Base-by-base conservation (phyloP, 2,888 invertebrate species). In the Invenusta paracnida region DNA sequence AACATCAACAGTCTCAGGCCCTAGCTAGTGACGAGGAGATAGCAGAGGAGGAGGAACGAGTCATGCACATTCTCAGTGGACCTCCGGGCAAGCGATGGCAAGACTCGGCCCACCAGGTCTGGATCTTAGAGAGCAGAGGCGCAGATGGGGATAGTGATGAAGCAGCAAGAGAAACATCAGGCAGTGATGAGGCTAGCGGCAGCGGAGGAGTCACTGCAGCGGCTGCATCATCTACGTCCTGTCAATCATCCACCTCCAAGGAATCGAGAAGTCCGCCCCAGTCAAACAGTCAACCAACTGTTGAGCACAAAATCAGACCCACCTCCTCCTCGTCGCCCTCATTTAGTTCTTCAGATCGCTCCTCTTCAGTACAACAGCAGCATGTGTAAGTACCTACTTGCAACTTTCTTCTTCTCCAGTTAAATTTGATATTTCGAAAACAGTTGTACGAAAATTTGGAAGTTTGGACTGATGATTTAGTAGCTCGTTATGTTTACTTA, bases 31-130 rank as follows among this genome's bases (percentile, higher is more conserved):
- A 73, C 73, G 73, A 73, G 17, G 73, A 73, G 27, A 73, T 23
- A 5, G 73, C 73, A 73, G 73, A 73, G 73, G 73, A 73, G 73
- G 73, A 73, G 73, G 73, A 73, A 23, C 17, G 73, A 73, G 73
- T 73, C 11, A 73, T 73, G 73, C 73, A 73, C 73, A 73, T 73
- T 73, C 27, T 73, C 23, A 73, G 23, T 23, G 73, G 73, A 23
- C 73, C 73, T 13, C 73, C 73, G 11, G 73, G 73, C 2, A 73
- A 73, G 73, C 73, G 73, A 23, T 73, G 73, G 73, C 73, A 73
- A 23, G 48, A 48, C 11, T 5, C 48, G 48, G 17, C 5, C 48
- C 5, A 23, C 27, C 11, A 5, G 2, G 25, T 73, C 73, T 73
- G 73, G 73, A 73, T 73, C 27, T 23, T 73, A 23, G 73, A 73